Evolutionary conservation across 2,113 vertebrate species (phyloP).

Genomic region (Chaetops frenatus): DNA sequence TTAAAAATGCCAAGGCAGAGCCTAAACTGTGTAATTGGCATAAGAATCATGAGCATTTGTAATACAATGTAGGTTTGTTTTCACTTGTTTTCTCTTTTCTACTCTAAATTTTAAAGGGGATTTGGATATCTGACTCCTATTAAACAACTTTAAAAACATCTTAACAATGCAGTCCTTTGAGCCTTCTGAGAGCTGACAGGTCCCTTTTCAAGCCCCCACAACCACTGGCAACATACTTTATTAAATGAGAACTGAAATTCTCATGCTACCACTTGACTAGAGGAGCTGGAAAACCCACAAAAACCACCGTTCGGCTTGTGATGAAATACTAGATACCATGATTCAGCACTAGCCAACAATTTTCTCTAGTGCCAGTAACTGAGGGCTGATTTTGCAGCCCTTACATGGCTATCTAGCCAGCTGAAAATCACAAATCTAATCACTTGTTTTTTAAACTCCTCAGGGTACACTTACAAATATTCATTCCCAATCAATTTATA

Average conservation of each 20-base stretch:
- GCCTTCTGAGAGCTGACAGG: neutral
- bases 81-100: constrained; percentile 8
- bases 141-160: neutral
- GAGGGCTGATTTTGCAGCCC: constrained; percentile 6
- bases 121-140: neutral
- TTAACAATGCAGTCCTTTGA: neutral
- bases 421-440: constrained; percentile 47
- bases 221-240: neutral
- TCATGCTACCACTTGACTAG: neutral
- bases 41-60: neutral
- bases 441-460: constrained; percentile 9
- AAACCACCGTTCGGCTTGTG: neutral
- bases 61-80: neutral
- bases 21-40: neutral
- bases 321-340: neutral
- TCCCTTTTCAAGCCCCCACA: neutral
- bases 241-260: constrained; percentile 20
- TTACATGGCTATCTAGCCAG: neutral
- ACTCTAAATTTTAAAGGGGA: neutral
- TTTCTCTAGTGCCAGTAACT: neutral
- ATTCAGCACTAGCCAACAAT: neutral
- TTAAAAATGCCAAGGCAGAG: neutral
- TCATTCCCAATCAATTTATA: constrained; percentile 45
- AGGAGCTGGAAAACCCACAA: neutral
- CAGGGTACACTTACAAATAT: constrained; percentile 24